These are phyloP conservation scores for Drosophila melanica DNA, from an alignment of 1,140 invertebrate genomes.

Conservation along the genomic window DNA sequence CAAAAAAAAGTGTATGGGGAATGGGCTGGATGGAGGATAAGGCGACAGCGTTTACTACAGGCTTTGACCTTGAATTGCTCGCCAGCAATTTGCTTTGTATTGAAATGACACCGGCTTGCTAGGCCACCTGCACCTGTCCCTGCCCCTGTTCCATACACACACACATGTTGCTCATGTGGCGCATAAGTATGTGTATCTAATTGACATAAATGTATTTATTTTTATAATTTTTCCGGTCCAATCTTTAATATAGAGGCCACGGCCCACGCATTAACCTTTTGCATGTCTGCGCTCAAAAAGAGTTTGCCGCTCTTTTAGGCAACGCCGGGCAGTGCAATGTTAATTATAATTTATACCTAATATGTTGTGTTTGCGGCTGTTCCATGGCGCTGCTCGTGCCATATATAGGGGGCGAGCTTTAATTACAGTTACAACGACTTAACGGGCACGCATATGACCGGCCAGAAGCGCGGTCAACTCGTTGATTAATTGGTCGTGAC, in stretches of 20 bases:
- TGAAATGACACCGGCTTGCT: not conserved
- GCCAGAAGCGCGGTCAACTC: conserved; percentile 36
- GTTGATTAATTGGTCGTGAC: conserved; percentile 66
- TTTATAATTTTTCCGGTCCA: conserved; percentile 60
- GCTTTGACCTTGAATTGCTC: conserved; percentile 46
- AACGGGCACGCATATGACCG: conserved; percentile 23
- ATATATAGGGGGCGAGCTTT: conserved; percentile 47
- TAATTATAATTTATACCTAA: conserved; percentile 68
- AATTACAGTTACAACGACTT: conserved; percentile 62
- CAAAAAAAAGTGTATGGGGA: not conserved
- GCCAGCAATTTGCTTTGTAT: conserved; percentile 27
- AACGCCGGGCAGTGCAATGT: conserved; percentile 34
- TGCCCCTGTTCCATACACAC: not conserved
- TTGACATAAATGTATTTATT: conserved; percentile 61
- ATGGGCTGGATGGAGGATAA: not conserved
- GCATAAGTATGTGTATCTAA: conserved; percentile 56
- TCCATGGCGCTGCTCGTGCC: conserved; percentile 26
- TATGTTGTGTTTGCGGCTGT: conserved; percentile 31
- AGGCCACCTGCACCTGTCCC: not conserved
- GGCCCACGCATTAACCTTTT: conserved; percentile 58
- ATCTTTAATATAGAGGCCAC: conserved; percentile 23
- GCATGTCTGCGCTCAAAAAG: conserved; percentile 39
- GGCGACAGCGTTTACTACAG: conserved; percentile 1
- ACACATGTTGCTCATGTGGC: conserved; percentile 72
- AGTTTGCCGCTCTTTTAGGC: conserved; percentile 43